Conservation (phyloP, 2,888 invertebrate genomes). For the Lepetodrilus schrolli region DNA sequence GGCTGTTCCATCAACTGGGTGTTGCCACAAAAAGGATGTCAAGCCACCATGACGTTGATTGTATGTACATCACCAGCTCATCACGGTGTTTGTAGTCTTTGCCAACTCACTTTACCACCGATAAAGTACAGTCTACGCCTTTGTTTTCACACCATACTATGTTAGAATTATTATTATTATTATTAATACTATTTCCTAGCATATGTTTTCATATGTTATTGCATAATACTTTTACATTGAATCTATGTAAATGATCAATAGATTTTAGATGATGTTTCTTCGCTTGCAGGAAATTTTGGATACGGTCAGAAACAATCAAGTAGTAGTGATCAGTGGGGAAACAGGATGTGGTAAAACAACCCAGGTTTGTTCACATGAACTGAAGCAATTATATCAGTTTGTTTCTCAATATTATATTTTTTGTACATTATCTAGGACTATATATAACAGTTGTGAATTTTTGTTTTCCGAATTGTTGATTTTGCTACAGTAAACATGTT, state of each 20-base stretch:
- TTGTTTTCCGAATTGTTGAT: neutral
- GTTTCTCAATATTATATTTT: neutral
- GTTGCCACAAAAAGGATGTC: no score
- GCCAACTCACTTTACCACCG: no score
- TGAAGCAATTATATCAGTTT: neutral
- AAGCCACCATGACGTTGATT: no score
- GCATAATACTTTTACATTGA: no score
- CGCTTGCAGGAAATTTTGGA: conserved; percentile 62
- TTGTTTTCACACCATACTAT: no score
- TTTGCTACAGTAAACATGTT: no score
- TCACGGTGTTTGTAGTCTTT: no score
- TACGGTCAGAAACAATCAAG: conserved; percentile 62
- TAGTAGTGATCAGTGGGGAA: conserved; percentile 74
- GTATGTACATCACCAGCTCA: no score
- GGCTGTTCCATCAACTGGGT: no score
- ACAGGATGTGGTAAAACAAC: conserved; percentile 95
- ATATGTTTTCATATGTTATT: neutral
- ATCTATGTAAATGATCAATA: neutral
- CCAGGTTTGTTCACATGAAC: conserved; percentile 76
- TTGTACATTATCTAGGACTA: neutral
- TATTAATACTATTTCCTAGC: neutral
- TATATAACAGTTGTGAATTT: neutral
- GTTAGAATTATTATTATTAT: no score
- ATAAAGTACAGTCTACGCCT: no score
- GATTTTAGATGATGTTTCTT: neutral